Conservation (phyloP, 2,888 invertebrate genomes). For the Lordiphosa andalusiaca region DNA sequence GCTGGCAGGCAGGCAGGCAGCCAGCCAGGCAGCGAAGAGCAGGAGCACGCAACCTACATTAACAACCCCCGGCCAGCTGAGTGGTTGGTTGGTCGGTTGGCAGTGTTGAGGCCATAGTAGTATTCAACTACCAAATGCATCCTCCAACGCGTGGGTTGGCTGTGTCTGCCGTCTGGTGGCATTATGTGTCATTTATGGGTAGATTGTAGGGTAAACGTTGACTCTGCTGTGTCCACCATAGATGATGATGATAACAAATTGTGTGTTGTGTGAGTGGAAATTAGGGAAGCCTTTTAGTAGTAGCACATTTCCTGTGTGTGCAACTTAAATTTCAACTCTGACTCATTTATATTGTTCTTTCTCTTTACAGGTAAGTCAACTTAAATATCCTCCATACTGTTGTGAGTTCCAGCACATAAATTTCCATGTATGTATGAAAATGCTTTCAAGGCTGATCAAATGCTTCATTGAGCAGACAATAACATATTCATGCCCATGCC, state of each 20-base stretch:
- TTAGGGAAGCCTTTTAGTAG: slow-evolving; percentile 41
- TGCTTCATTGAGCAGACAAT: slow-evolving; percentile 1
- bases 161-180: slow-evolving; percentile 8
- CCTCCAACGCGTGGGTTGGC: slow-evolving; percentile 7
- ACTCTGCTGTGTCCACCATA: slow-evolving; percentile 1
- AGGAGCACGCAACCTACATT: slow-evolving; percentile 40
- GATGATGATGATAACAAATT: slow-evolving; percentile 19
- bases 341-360: slow-evolving; percentile 1
- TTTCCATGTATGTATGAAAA: slow-evolving; percentile 1
- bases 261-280: slow-evolving; percentile 32
- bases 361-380: slow-evolving; percentile 9
- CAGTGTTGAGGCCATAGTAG: slow-evolving; percentile 37
- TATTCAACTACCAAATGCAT: slow-evolving; percentile 10
- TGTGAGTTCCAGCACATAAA: slow-evolving; percentile 11
- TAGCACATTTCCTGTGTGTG: slow-evolving; percentile 28
- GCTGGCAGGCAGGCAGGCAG: slow-evolving; percentile 1
- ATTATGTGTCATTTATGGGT: slow-evolving; percentile 5
- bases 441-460: slow-evolving; percentile 5
- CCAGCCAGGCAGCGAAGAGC: slow-evolving; percentile 19
- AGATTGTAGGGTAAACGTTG: background rate
- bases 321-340: slow-evolving; percentile 9
- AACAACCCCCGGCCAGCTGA: slow-evolving; percentile 27
- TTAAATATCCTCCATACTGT: background rate
- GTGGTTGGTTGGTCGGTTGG: background rate
- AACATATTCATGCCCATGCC: background rate